These are phyloP conservation scores for Nephrocerus scutellatus DNA, from an alignment of 2,888 invertebrate genomes.

Conservation along the genomic window DNA sequence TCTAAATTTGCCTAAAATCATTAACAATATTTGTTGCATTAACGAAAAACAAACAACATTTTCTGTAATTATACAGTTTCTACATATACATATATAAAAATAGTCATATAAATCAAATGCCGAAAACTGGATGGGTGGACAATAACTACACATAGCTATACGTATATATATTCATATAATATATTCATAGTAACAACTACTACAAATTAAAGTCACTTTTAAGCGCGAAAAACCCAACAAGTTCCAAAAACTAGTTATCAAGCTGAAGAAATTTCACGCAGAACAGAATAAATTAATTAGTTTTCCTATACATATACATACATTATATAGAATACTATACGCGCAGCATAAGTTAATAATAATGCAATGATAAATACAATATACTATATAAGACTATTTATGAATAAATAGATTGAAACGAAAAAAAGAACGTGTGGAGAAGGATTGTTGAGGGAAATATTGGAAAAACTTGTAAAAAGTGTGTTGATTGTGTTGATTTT, in stretches of 20 bases:
- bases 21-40: slow-evolving; percentile 17
- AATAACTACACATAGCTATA: slow-evolving; percentile 41
- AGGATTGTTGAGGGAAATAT: too few relatives aligned
- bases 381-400: too few relatives aligned
- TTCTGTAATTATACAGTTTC: slow-evolving; percentile 19
- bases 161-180: slow-evolving; percentile 18
- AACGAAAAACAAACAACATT: slow-evolving; percentile 14
- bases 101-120: slow-evolving; percentile 19
- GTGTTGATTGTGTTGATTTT: too few relatives aligned
- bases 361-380: too few relatives aligned
- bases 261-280: slow-evolving; percentile 9
- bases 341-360: too few relatives aligned
- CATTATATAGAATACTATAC: too few relatives aligned
- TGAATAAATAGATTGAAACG: too few relatives aligned
- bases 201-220: neutral
- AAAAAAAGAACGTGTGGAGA: too few relatives aligned
- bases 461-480: too few relatives aligned
- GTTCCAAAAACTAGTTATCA: neutral
- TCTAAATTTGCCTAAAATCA: slow-evolving; percentile 20
- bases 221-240: neutral
- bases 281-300: slow-evolving; percentile 7
- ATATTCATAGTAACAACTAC: slow-evolving; percentile 11
- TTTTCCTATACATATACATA: too few relatives aligned
- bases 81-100: slow-evolving; percentile 21
- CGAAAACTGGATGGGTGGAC: slow-evolving; percentile 46